Base-by-base conservation (phyloP, 2,113 vertebrate genomes). In the Ceyx margarethae region DNA sequence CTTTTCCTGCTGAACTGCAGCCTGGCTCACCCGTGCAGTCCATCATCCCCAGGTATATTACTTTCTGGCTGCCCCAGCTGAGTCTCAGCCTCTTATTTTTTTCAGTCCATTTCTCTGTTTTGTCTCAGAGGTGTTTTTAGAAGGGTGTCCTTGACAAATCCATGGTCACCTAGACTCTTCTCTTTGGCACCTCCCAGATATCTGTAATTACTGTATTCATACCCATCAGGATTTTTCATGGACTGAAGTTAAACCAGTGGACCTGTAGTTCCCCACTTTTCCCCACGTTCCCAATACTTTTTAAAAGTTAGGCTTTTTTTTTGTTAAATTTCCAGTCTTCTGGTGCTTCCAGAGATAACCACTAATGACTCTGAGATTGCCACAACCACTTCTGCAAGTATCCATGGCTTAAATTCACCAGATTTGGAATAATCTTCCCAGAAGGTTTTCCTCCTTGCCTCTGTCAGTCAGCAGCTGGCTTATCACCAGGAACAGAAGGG, bases 401-500 rank as follows among this genome's bases (percentile, higher is more conserved):
- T 66, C 89, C 72, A 58, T 67, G 81, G 37, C 68, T 88, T 83
- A 51, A 80, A 82, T 82, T 82, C 91, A 76, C 40, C 60, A 82
- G 29, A 53, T 89, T 73, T 80, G 91, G 95, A 94, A 89, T 23
- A 79, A 69, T 69, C 69, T 90, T 62, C 78, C 87, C 84, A 91
- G 74, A 81, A 87, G 80, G 31, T 78, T 95, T 86, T 75, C 62
- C 17, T 86, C 45, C 80, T 75, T 90, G 71, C n/a, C 75, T 81
- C 78, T 93, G 90, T 92, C 94, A 94, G 71, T 91, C 81, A 89
- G 78, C 78, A 90, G 42, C 81, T 56, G 95, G 42, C 46, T 94
- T 95, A 95, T 95, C 96, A 93, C 74, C 84, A 67, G 87, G 74
- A 96, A 43, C 96, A 95, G 94, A 69, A 91, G 51, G 84, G 91